A percentile compares a stretch with the other conserved stretches of the same genome.
Conservation (phyloP, 2,888 invertebrate genomes). For the Antitype chi region DNA sequence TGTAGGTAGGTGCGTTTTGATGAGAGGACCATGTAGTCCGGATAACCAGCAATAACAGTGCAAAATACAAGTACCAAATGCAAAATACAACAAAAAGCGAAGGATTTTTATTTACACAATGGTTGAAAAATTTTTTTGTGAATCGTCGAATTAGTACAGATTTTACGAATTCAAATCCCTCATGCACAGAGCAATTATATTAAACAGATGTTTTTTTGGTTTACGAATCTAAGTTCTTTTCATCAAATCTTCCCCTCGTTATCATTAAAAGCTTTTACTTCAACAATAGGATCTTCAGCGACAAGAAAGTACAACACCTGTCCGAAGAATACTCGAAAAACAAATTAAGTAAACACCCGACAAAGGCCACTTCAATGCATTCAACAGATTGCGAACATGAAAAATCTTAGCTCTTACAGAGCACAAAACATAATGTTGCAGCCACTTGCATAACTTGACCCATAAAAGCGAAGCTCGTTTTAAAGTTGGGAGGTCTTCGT, state of each 20-base stretch:
- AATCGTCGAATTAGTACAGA: not conserved
- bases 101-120: not conserved
- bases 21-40: not conserved
- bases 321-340: conserved; percentile 60
- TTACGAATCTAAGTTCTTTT: conserved; percentile 5
- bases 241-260: conserved; percentile 41
- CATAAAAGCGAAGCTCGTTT: conserved; percentile 25
- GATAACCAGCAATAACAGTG: not conserved
- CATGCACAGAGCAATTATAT: conserved; percentile 17
- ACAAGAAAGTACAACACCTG: conserved; percentile 66
- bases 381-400: conserved; percentile 83
- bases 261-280: conserved; percentile 60
- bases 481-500: conserved; percentile 51
- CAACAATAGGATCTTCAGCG: conserved; percentile 56
- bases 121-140: not conserved
- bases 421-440: conserved; percentile 56
- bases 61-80: not conserved
- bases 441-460: conserved; percentile 53
- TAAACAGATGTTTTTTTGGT: not conserved
- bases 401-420: conserved; percentile 76
- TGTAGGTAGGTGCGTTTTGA: not conserved
- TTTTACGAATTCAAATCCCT: conserved; percentile 28
- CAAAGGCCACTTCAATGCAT: conserved; percentile 80
- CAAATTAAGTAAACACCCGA: conserved; percentile 75
- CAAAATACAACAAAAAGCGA: not conserved